Evolutionary conservation across 2,888 invertebrate genomes (phyloP).

Genomic region (Eremobia ochroleuca): DNA sequence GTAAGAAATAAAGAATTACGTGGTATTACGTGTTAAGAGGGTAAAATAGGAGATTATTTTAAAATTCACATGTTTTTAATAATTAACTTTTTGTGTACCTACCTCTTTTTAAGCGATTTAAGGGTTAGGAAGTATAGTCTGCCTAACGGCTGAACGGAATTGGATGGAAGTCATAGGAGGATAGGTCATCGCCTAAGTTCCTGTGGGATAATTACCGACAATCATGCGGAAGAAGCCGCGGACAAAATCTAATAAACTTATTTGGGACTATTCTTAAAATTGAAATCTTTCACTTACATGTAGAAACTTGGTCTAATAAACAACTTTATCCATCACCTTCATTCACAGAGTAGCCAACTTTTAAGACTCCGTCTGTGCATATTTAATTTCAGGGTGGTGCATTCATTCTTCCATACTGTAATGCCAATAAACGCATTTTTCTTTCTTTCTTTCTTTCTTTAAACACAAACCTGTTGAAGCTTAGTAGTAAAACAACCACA

Average conservation of each 20-base stretch:
- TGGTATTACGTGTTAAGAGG: too few relatives aligned
- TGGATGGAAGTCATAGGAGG: not conserved
- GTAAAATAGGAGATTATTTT: not conserved
- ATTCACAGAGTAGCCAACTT: not conserved
- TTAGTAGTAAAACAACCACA: constrained; percentile 1
- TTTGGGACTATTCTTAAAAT: not conserved
- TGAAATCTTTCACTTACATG: not conserved
- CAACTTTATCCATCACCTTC: not conserved
- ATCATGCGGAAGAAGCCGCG: not conserved
- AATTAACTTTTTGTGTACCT: not conserved
- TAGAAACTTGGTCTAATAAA: constrained; percentile 8
- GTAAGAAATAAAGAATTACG: not conserved
- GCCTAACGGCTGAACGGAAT: not conserved
- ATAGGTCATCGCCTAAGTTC: not conserved
- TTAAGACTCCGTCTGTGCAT: constrained; percentile 5
- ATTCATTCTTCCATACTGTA: too few relatives aligned
- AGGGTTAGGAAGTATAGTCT: not conserved
- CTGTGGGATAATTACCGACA: not conserved
- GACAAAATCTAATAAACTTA: not conserved
- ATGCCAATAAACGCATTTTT: too few relatives aligned
- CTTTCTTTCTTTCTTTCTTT: not conserved
- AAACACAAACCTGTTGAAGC: constrained; percentile 5
- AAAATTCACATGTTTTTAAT: not conserved
- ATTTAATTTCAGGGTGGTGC: not conserved
- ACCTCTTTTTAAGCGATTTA: not conserved